Evolutionary conservation across 2,113 vertebrate genomes (phyloP).

Genomic region (Actinemys pallida): DNA sequence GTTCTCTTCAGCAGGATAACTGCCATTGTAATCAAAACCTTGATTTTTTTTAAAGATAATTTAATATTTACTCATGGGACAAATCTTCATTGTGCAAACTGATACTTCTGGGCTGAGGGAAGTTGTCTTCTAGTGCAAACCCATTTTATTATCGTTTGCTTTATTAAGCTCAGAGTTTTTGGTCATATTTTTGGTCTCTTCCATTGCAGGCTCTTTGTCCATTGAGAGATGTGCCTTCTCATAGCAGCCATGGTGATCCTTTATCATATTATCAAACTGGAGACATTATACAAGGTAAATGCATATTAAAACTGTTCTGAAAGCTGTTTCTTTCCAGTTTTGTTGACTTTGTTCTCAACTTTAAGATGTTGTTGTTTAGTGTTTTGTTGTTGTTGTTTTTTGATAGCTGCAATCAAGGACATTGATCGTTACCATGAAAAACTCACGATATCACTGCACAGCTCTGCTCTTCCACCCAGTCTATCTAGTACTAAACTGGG

Average conservation of each 20-base stretch:
- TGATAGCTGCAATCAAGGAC: slow-evolving; percentile 92
- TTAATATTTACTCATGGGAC: neutral
- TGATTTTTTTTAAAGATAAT: neutral
- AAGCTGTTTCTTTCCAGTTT: rapidly evolving
- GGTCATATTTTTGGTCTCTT: neutral
- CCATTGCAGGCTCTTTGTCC: slow-evolving; percentile 91
- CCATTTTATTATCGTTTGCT: neutral
- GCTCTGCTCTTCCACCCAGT: slow-evolving; percentile 83
- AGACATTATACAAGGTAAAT: slow-evolving; percentile 92
- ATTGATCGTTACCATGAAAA: slow-evolving; percentile 97
- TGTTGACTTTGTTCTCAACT: neutral
- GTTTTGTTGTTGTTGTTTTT: neutral
- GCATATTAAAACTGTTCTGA: neutral
- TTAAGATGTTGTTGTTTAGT: neutral
- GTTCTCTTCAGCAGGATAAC: neutral
- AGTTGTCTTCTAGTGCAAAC: neutral
- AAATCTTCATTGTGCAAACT: neutral
- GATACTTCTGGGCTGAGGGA: neutral
- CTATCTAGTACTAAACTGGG: slow-evolving; percentile 89
- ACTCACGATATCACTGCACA: slow-evolving; percentile 89
- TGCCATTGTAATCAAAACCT: neutral
- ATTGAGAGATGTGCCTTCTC: slow-evolving; percentile 92
- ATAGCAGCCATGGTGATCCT: slow-evolving; percentile 95
- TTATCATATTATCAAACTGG: slow-evolving; percentile 95
- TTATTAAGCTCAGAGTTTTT: neutral